These are phyloP conservation scores for Seladonia tumulorum DNA, from an alignment of 2,888 invertebrate species.

Conservation along the genomic window DNA sequence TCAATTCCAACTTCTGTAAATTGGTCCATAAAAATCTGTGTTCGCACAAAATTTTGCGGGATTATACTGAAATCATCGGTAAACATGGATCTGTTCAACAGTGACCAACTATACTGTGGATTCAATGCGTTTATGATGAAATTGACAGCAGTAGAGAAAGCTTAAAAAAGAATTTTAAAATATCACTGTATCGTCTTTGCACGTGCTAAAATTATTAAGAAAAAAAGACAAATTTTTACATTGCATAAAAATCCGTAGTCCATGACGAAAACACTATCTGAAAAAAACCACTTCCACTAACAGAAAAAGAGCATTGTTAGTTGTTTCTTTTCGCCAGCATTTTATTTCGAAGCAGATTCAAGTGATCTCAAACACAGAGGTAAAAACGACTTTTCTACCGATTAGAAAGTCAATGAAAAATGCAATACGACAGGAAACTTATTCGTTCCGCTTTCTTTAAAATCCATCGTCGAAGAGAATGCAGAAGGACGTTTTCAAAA, in stretches of 20 bases:
- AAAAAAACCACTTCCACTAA: not conserved
- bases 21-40: slow-evolving; percentile 5
- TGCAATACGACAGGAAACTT: not conserved
- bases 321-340: not conserved
- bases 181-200: not conserved
- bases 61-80: not conserved
- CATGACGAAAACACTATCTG: not conserved
- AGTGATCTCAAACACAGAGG: not conserved
- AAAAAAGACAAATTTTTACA: not conserved
- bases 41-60: not conserved
- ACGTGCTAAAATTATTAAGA: not conserved
- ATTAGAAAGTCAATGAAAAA: not conserved
- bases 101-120: not conserved
- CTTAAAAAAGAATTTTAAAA: not conserved
- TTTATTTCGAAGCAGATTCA: not conserved
- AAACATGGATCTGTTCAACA: not conserved
- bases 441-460: not conserved
- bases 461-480: not conserved
- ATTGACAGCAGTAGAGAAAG: not conserved
- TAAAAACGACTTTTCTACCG: not conserved
- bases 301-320: not conserved
- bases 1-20: not conserved
- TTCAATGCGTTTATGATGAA: not conserved
- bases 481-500: not conserved
- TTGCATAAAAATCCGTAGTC: not conserved